Evolutionary conservation across 2,888 invertebrate species (phyloP).

Genomic region (Heteropelma amictum): DNA sequence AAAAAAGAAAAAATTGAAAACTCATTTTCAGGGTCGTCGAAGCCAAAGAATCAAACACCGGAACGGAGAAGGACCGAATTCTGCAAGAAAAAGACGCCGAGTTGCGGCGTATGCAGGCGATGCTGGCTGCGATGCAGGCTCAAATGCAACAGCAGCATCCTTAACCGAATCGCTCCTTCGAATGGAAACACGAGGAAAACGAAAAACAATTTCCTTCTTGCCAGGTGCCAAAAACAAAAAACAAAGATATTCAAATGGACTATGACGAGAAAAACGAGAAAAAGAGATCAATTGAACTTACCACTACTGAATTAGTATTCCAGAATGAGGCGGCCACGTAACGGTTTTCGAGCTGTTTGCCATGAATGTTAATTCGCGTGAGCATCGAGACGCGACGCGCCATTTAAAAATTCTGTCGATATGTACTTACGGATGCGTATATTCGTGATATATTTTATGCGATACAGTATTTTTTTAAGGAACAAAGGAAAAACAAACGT

Average conservation of each 20-base stretch:
- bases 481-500: slow-evolving; percentile 19
- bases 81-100: slow-evolving; percentile 95
- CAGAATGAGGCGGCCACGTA: slow-evolving; percentile 29
- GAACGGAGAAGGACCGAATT: slow-evolving; percentile 88
- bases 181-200: slow-evolving; percentile 40
- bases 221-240: slow-evolving; percentile 67
- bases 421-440: slow-evolving; percentile 53
- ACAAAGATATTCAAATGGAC: no score
- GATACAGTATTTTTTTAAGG: slow-evolving; percentile 56
- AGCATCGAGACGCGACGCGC: slow-evolving; percentile 16
- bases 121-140: slow-evolving; percentile 96
- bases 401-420: slow-evolving; percentile 41
- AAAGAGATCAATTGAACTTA: slow-evolving; percentile 15
- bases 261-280: slow-evolving; percentile 4
- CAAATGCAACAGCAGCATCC: slow-evolving; percentile 88
- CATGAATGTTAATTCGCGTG: slow-evolving; percentile 49
- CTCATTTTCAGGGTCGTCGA: slow-evolving; percentile 66
- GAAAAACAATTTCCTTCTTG: slow-evolving; percentile 58
- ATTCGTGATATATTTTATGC: slow-evolving; percentile 57
- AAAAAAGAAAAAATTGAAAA: not conserved
- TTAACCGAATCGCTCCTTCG: slow-evolving; percentile 58
- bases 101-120: slow-evolving; percentile 96
- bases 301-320: slow-evolving; percentile 47
- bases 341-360: slow-evolving; percentile 47
- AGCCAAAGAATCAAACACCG: slow-evolving; percentile 70